phyloP scores from a whole-genome alignment of 2,888 invertebrate species.

The Yponomeuta malinellus region DNA sequence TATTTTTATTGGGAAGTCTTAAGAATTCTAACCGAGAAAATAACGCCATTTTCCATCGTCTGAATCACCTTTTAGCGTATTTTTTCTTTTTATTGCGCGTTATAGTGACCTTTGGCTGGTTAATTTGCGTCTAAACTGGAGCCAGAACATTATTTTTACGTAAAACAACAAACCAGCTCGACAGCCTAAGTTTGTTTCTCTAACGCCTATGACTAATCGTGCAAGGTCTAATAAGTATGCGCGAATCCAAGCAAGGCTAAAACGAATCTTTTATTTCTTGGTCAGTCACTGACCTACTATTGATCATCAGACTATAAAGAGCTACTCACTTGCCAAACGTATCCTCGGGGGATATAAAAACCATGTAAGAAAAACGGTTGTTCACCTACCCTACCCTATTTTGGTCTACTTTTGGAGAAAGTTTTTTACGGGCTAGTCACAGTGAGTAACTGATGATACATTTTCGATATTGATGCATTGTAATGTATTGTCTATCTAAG shows the following conservation, averaged over 20 bases:
- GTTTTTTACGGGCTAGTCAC: neutral
- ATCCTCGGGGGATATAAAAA: neutral
- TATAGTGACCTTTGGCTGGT: slow-evolving; percentile 1
- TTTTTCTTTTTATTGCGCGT: slow-evolving; percentile 40
- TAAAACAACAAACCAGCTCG: neutral
- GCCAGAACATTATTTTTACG: neutral
- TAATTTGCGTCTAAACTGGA: neutral
- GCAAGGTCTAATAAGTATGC: slow-evolving; percentile 12
- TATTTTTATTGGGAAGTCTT: neutral
- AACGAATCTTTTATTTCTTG: slow-evolving; percentile 5
- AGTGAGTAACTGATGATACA: too few relatives aligned
- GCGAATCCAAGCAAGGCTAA: slow-evolving; percentile 5
- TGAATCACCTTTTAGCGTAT: slow-evolving; percentile 38
- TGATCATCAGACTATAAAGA: neutral
- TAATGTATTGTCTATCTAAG: too few relatives aligned
- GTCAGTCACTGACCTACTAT: slow-evolving; percentile 14
- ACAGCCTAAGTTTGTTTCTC: slow-evolving; percentile 3
- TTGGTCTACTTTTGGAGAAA: neutral
- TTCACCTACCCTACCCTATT: neutral
- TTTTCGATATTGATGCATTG: too few relatives aligned
- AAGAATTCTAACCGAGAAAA: slow-evolving; percentile 23
- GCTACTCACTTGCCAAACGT: slow-evolving; percentile 2
- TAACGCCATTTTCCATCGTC: slow-evolving; percentile 70
- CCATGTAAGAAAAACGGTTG: neutral
- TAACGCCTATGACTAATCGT: slow-evolving; percentile 12